These are phyloP conservation scores for Lepus timidus DNA, from an alignment of 2,113 vertebrate species.

Conservation along the genomic window DNA sequence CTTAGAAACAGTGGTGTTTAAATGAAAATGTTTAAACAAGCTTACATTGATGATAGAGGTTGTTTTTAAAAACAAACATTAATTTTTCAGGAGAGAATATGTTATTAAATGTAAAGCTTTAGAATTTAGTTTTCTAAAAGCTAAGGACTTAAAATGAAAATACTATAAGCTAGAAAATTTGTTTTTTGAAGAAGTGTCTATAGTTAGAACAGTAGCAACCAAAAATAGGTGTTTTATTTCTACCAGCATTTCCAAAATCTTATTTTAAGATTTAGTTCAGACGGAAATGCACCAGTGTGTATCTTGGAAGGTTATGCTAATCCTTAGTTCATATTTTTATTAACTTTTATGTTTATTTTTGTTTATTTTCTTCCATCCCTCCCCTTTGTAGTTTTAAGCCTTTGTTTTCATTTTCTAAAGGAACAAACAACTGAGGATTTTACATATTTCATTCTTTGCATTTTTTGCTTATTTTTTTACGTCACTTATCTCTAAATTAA, in stretches of 20 bases:
- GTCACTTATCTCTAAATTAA: conserved; percentile 24
- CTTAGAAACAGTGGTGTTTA: background rate
- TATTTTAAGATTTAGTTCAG: conserved; percentile 53
- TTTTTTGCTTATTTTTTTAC: background rate
- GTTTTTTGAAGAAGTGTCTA: conserved; percentile 52
- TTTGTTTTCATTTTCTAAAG: conserved; percentile 38
- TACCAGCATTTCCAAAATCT: conserved; percentile 47
- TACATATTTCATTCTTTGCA: background rate
- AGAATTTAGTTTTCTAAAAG: conserved; percentile 49
- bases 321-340: conserved; percentile 37
- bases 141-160: conserved; percentile 30
- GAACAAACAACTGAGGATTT: background rate
- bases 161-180: background rate
- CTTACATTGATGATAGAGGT: conserved; percentile 26
- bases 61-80: conserved; percentile 18
- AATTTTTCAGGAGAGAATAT: conserved; percentile 35
- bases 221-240: conserved; percentile 12
- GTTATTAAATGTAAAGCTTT: conserved; percentile 23
- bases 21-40: background rate
- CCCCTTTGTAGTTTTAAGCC: conserved; percentile 6
- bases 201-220: background rate
- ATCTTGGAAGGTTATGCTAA: background rate
- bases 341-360: background rate
- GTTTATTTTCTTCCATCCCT: background rate
- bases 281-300: background rate